Conservation (phyloP, 1,140 invertebrate species). For the Drosophila baimaii region DNA sequence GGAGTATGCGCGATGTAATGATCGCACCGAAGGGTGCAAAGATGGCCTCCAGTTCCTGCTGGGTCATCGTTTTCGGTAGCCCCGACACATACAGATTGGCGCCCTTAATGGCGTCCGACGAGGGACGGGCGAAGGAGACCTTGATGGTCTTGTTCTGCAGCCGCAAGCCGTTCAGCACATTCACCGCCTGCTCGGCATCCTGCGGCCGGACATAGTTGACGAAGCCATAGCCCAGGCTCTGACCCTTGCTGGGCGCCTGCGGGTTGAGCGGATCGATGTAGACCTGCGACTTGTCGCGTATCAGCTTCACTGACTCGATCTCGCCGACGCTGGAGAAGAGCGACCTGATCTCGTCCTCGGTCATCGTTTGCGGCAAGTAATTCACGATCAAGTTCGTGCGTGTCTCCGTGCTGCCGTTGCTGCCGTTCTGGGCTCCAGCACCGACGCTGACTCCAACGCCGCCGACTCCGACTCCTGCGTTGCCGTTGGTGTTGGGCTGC, state of each 20-base stretch:
- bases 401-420: constrained; percentile 79
- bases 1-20: constrained; percentile 94
- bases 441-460: background rate
- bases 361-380: constrained; percentile 96
- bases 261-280: constrained; percentile 84
- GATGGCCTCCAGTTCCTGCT: constrained; percentile 92
- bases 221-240: constrained; percentile 95
- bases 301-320: constrained; percentile 95
- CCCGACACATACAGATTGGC: constrained; percentile 95
- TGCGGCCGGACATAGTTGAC: constrained; percentile 93
- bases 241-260: constrained; percentile 86
- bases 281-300: constrained; percentile 93
- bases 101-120: constrained; percentile 94
- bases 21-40: constrained; percentile 93
- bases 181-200: constrained; percentile 95
- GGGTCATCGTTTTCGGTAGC: constrained; percentile 93
- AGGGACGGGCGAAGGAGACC: constrained; percentile 94
- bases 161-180: constrained; percentile 93
- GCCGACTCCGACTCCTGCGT: constrained; percentile 31
- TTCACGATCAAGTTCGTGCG: constrained; percentile 94
- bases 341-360: constrained; percentile 94
- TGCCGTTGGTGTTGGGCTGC: constrained; percentile 74
- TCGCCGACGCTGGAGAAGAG: constrained; percentile 94
- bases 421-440: constrained; percentile 65
- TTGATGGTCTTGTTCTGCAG: constrained; percentile 96